Conservation (phyloP, 2,888 invertebrate species). For the Dinocampus coccinellae region DNA sequence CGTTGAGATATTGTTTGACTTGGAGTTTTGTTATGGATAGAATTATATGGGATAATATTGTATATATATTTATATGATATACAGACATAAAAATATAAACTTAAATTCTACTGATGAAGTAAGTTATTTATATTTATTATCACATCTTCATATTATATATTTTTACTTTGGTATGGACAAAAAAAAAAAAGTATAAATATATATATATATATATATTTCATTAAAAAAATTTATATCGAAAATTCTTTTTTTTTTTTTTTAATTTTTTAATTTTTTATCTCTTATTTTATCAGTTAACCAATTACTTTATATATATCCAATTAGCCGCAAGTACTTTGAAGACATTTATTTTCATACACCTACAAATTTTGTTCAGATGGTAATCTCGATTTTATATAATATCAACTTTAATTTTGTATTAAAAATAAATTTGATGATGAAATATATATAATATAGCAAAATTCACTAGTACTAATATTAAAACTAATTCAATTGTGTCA, state of each 20-base stretch:
- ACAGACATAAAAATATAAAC: not conserved
- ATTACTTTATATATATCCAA: not conserved
- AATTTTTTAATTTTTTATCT: not conserved
- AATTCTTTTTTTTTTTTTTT: not conserved
- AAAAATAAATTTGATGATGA: too few species aligned
- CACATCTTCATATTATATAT: not conserved
- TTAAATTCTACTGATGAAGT: slow-evolving; percentile 17
- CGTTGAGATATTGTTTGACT: not conserved
- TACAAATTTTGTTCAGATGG: not conserved
- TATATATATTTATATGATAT: not conserved
- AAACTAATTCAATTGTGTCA: slow-evolving; percentile 10
- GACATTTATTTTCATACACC: not conserved
- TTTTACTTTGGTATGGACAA: not conserved
- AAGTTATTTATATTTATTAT: not conserved
- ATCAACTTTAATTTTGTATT: not conserved
- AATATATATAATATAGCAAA: too few species aligned
- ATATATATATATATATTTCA: too few species aligned
- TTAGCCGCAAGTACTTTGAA: not conserved
- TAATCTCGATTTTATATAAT: not conserved
- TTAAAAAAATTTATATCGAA: too few species aligned
- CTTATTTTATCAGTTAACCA: too few species aligned
- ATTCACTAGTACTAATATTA: not conserved
- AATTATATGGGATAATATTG: not conserved
- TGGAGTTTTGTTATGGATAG: not conserved
- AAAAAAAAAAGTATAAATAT: too few species aligned